phyloP scores from a whole-genome alignment of 2,113 vertebrate species.

The Microcebus murinus region DNA sequence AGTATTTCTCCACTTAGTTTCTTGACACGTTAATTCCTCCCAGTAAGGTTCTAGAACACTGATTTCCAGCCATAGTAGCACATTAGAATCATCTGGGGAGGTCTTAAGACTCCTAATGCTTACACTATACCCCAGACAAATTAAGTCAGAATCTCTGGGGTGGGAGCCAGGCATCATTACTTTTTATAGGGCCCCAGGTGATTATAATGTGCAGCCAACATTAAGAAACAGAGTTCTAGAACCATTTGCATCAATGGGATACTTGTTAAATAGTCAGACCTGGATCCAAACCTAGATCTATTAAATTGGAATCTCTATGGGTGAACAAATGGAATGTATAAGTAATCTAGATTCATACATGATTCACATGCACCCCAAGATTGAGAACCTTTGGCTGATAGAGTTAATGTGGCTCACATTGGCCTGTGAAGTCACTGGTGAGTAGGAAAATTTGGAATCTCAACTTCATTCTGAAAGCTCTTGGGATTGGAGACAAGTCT shows the following conservation, averaged over 20 bases:
- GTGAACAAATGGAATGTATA: not conserved
- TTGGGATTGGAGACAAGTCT: not conserved
- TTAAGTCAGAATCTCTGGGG: conserved; percentile 44
- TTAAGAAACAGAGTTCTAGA: not conserved
- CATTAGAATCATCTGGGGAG: conserved; percentile 41
- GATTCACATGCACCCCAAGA: not conserved
- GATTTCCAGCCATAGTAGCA: conserved; percentile 41
- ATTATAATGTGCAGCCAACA: not conserved
- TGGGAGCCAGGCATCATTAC: not conserved
- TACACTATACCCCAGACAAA: conserved; percentile 1
- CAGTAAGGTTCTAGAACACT: conserved; percentile 47
- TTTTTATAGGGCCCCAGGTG: not conserved
- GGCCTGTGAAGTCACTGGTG: not conserved
- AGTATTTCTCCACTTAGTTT: not conserved
- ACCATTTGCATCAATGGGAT: not conserved
- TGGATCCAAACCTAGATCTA: not conserved
- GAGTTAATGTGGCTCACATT: not conserved
- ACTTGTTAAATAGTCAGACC: not conserved
- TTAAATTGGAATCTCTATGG: not conserved
- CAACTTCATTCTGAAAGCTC: not conserved
- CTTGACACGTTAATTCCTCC: not conserved
- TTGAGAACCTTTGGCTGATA: not conserved
- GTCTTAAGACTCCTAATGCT: conserved; percentile 36
- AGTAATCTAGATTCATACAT: not conserved
- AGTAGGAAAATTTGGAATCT: not conserved